Base-by-base conservation (phyloP, 2,888 invertebrate genomes). In the Amphimallon solstitiale region DNA sequence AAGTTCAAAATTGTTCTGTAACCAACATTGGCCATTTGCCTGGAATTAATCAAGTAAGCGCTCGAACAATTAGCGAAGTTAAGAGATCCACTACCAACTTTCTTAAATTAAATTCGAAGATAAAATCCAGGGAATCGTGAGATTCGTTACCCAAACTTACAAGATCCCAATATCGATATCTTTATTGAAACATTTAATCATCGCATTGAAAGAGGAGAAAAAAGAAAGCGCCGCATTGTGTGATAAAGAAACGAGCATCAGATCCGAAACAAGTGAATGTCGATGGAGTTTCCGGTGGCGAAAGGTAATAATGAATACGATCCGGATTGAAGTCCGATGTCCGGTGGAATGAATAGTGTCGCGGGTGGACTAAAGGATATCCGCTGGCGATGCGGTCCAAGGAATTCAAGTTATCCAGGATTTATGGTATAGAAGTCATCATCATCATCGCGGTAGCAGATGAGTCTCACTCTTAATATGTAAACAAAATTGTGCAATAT, bases 311-410 rank as follows among this genome's bases (percentile, higher is more conserved):
- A 43, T 34, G 46, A 63, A 52, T 52, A 63, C 54, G 37, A 51
- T 34, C 56, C 54, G 54, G 56, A 63, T 63, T 54, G 63, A 63
- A 52, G 54, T 63, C 63, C 45, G 43, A 63, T 63, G 63, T 63
- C 54, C 63, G 63, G 63, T 63, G 43, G 52, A 54, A 45, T 51
- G 51, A 63, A 63, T 54, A 40, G 51, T 62, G 65, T 66, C 63
- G 63, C 66, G 66, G 29, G 69, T 75, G 78, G 77, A 78, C 73
- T 74, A 75, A 78, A 81, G 81, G 81, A 82, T 81, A 81, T 81
- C 81, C 82, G 81, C 77, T 80, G 79, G 80, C 77, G 79, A 80
- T 78, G 79, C 81, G 82, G 78, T 82, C 81, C 80, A 79, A 80
- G 78, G 76, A 76, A 66, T 77, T 75, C 75, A 72, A 74, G 77